Conservation (phyloP, 2,888 invertebrate species). For the Protodeltote pygarga region DNA sequence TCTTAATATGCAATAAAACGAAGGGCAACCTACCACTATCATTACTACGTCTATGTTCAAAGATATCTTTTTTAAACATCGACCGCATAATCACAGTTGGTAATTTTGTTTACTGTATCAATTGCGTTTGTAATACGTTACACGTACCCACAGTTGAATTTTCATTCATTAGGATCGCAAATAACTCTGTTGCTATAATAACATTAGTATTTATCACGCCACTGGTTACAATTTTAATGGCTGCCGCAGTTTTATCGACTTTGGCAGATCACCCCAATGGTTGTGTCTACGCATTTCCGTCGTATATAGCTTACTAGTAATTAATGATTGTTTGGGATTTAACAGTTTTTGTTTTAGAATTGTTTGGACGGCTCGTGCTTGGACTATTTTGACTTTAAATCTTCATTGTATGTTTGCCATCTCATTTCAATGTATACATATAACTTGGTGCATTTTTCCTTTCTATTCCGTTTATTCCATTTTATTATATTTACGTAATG, state of each 20-base stretch:
- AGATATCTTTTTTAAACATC: constrained; percentile 10
- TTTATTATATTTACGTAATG: neutral
- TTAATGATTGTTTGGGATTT: constrained; percentile 32
- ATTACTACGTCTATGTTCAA: constrained; percentile 5
- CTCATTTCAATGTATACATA: too few relatives aligned
- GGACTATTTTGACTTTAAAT: too few relatives aligned
- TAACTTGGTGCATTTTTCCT: neutral
- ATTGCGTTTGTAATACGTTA: constrained; percentile 30
- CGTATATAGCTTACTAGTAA: constrained; percentile 37
- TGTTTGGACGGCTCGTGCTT: too few relatives aligned
- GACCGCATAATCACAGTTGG: constrained; percentile 6
- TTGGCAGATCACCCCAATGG: constrained; percentile 54
- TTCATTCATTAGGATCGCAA: constrained; percentile 36
- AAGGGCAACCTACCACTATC: constrained; percentile 3
- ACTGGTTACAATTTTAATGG: constrained; percentile 31
- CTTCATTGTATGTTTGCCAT: too few relatives aligned
- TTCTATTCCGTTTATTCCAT: neutral
- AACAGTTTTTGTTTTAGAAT: constrained; percentile 11
- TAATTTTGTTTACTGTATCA: constrained; percentile 21
- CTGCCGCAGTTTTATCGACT: constrained; percentile 48
- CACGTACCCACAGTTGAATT: constrained; percentile 36
- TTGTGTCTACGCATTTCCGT: constrained; percentile 56
- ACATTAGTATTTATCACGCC: constrained; percentile 19
- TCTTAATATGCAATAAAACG: constrained; percentile 8
- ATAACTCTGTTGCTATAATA: constrained; percentile 36